A percentile compares a stretch with the other conserved stretches of the same genome.
Evolutionary conservation across 2,888 invertebrate genomes (phyloP).

Genomic region (Zele albiditarsus): DNA sequence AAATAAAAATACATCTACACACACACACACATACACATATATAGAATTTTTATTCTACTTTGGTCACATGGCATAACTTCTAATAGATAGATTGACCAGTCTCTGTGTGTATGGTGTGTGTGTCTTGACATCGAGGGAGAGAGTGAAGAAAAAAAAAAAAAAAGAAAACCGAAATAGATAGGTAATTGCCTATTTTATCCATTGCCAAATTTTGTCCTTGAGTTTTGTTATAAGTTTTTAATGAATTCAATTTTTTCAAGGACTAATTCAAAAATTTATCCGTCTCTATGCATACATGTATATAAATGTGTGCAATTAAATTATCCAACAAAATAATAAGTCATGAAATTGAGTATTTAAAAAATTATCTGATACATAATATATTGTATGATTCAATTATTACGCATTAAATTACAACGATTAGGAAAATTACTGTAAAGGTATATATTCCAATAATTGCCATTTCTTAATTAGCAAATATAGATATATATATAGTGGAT

Average conservation of each 20-base stretch:
- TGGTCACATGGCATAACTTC: neutral
- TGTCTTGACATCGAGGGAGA: neutral
- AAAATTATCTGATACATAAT: neutral
- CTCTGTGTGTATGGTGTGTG: neutral
- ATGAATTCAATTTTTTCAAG: conserved; percentile 1
- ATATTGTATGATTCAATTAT: neutral
- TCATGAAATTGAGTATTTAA: neutral
- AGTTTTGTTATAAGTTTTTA: neutral
- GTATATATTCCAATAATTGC: too few relatives aligned
- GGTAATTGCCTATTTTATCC: neutral
- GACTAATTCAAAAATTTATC: neutral
- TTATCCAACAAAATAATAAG: neutral
- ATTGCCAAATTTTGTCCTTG: conserved; percentile 11
- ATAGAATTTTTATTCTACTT: neutral
- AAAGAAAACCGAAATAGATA: too few relatives aligned
- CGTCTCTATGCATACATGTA: neutral
- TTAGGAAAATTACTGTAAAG: neutral
- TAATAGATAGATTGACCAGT: neutral
- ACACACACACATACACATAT: neutral
- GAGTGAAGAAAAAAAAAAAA: neutral
- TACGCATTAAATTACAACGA: neutral
- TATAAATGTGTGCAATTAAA: neutral
- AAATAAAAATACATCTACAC: neutral
- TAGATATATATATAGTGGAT: too few relatives aligned
- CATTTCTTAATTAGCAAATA: too few relatives aligned